Evolutionary conservation across 2,113 vertebrate genomes (phyloP).

Genomic region (Myodes glareolus): DNA sequence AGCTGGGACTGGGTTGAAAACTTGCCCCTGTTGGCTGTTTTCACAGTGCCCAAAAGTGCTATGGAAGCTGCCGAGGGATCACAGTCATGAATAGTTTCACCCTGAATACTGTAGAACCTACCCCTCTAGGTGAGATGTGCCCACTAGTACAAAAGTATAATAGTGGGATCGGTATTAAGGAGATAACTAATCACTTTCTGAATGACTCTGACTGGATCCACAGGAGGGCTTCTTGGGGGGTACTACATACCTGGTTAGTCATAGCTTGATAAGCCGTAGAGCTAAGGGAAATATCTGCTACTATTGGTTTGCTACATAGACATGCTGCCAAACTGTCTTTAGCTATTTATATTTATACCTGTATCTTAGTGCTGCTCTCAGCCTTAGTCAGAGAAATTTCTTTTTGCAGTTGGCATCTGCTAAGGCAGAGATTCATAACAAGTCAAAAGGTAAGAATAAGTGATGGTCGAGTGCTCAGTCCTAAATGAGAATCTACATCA

Average conservation of each 20-base stretch:
- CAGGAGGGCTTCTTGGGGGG: not conserved
- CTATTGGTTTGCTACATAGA: not conserved
- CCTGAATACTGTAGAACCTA: not conserved
- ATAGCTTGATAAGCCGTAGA: not conserved
- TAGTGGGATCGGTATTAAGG: not conserved
- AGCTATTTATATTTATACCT: not conserved
- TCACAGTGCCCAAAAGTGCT: not conserved
- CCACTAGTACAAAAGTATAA: too few species aligned
- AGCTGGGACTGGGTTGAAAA: not conserved
- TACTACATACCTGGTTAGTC: not conserved
- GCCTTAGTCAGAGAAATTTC: not conserved
- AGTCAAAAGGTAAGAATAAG: not conserved
- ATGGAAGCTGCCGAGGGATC: not conserved
- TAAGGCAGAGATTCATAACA: not conserved
- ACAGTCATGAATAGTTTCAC: not conserved
- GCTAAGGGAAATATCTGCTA: not conserved
- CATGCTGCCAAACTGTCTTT: not conserved
- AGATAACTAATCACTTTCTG: not conserved
- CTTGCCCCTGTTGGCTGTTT: not conserved
- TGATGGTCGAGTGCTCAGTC: too few species aligned
- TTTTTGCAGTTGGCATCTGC: not conserved
- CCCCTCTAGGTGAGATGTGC: too few species aligned
- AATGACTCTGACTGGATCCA: not conserved
- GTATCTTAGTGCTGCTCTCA: not conserved
- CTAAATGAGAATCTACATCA: too few species aligned